A percentile compares a stretch with the other conserved stretches of the same genome.
phyloP scores from a whole-genome alignment of 2,113 vertebrate genomes.

The Oryzias curvinotus region DNA sequence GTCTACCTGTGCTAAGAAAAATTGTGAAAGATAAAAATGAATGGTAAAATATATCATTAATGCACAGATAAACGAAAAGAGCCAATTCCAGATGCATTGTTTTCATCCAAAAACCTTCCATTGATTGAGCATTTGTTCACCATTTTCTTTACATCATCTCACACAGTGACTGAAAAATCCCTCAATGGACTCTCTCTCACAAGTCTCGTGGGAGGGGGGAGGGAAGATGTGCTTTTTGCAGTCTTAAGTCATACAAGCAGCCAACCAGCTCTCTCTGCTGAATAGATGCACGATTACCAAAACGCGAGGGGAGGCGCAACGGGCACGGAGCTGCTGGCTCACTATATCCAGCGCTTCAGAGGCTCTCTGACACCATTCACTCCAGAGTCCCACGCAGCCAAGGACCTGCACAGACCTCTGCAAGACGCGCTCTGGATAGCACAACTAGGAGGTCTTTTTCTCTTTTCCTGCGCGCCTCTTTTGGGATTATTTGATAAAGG shows the following conservation, averaged over 20 bases:
- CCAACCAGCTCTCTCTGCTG: slow-evolving; percentile 72
- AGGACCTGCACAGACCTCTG: slow-evolving; percentile 55
- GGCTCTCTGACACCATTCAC: slow-evolving; percentile 67
- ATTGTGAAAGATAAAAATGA: neutral
- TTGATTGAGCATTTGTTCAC: no score
- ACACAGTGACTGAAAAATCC: slow-evolving; percentile 12
- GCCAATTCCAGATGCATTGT: no score
- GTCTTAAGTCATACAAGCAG: slow-evolving; percentile 67
- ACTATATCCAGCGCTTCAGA: slow-evolving; percentile 68
- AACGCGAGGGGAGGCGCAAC: slow-evolving; percentile 78
- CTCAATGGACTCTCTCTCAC: slow-evolving; percentile 36
- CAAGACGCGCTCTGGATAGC: slow-evolving; percentile 54
- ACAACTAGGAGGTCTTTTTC: slow-evolving; percentile 54
- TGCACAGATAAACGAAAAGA: no score
- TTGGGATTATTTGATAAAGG: slow-evolving; percentile 65
- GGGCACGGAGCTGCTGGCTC: slow-evolving; percentile 55
- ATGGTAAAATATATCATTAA: no score
- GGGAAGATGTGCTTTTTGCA: slow-evolving; percentile 40
- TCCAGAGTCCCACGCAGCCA: slow-evolving; percentile 52
- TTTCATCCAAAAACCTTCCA: no score
- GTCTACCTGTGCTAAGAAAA: slow-evolving; percentile 28
- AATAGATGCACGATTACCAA: slow-evolving; percentile 65
- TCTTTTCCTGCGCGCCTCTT: slow-evolving; percentile 39
- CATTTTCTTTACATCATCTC: no score
- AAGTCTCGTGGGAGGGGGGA: neutral